A percentile compares a stretch with the other conserved stretches of the same genome.
Evolutionary conservation across 2,888 invertebrate species (phyloP).

Genomic region (Pemphredon lugubris): DNA sequence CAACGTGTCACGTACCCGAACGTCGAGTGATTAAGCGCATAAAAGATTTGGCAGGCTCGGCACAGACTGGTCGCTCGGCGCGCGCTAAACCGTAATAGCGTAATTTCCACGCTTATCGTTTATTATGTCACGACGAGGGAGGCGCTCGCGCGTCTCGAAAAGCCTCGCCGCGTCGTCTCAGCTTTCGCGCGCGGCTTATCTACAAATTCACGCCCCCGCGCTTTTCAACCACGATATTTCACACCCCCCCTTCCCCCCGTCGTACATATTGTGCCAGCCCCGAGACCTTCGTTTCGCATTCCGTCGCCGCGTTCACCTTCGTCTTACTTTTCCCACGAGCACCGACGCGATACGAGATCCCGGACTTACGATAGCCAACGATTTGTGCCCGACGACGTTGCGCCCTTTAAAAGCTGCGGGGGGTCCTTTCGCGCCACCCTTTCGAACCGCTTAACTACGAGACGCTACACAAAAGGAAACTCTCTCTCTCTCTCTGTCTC

Average conservation of each 20-base stretch:
- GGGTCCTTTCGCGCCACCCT: constrained; percentile 8
- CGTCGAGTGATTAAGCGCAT: no score
- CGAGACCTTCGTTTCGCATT: constrained; percentile 24
- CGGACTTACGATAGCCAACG: neutral
- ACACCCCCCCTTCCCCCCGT: constrained; percentile 9
- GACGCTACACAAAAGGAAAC: no score
- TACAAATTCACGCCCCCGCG: constrained; percentile 15
- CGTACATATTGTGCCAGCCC: constrained; percentile 27
- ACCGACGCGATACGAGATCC: neutral
- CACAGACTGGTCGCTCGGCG: no score
- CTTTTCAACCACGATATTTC: constrained; percentile 32
- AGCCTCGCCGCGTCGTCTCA: no score
- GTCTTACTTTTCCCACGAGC: constrained; percentile 23
- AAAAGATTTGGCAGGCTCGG: no score
- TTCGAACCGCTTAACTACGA: no score
- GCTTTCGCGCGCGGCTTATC: constrained; percentile 1
- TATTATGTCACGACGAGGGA: no score
- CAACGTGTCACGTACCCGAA: no score
- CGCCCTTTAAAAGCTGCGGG: constrained; percentile 7
- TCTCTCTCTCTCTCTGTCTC: no score
- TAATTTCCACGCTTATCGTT: no score
- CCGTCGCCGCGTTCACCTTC: constrained; percentile 3
- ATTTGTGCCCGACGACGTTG: constrained; percentile 22
- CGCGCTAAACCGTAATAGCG: no score
- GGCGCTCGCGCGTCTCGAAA: no score